Percentiles rank a stretch among this genome's conserved stretches.
Evolutionary conservation across 2,113 vertebrate species (phyloP).

Genomic region (Chloebia gouldiae): DNA sequence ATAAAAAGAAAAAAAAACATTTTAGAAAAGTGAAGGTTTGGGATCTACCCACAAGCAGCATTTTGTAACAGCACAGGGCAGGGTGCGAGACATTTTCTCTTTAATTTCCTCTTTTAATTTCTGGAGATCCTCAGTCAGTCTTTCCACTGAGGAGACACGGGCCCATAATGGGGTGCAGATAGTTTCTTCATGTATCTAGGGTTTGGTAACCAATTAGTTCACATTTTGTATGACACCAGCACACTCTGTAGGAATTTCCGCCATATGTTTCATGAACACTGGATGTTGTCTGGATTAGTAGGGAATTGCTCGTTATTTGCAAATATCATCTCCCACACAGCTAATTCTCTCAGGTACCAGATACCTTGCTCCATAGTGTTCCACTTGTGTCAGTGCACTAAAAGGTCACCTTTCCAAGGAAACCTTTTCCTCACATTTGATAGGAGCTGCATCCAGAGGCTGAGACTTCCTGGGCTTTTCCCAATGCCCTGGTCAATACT

Average conservation of each 20-base stretch:
- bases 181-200: not conserved
- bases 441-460: not conserved
- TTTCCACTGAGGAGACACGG: not conserved
- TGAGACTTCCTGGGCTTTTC: not conserved
- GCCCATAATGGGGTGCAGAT: rapidly evolving
- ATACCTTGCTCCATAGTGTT: not conserved
- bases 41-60: not conserved
- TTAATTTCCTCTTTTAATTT: not conserved
- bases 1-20: not conserved
- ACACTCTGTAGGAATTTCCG: not conserved
- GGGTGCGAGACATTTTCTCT: not conserved
- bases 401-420: not conserved
- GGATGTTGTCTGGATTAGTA: not conserved
- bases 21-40: not conserved
- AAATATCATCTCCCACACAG: not conserved
- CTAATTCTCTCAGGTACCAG: not conserved
- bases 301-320: not conserved
- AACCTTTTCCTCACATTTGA: not conserved
- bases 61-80: not conserved
- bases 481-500: not conserved
- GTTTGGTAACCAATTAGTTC: not conserved
- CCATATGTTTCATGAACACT: not conserved
- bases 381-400: not conserved
- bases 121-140: not conserved
- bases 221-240: rapidly evolving